Evolutionary conservation across 2,888 invertebrate genomes (phyloP), one percentile per base, ranked within the genome.

Genomic region (Calliopum simillimum): DNA sequence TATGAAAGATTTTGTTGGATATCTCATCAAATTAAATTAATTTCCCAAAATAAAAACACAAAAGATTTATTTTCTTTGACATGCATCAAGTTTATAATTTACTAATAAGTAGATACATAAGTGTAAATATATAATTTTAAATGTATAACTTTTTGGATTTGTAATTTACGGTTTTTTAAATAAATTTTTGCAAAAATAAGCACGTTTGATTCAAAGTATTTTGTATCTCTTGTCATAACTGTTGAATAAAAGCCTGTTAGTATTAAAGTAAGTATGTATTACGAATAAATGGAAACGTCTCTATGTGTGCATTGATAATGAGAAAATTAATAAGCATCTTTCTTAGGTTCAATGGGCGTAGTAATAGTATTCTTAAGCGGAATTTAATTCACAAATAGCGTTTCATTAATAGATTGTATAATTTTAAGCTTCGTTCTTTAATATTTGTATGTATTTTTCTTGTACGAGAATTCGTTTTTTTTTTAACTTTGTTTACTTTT

Each of bases 41-140:
- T n/a, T n/a, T n/a, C n/a, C n/a, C n/a, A n/a, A n/a, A n/a, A 33
- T 33, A 33, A 33, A 33, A 33, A 16, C 25, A 16, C 63, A 1
- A 23, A 2, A 12, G 12, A 41, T 33, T 13, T 23, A 56, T n/a
- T 58, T 58, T 16, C 46, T 47, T 33, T 67, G 46, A 47, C 66
- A 43, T 66, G 66, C 56, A 41, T 23, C 47, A 56, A 55, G 19
- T 23, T 56, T 65, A 65, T 70, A 70, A 71, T 72, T 70, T 70
- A 71, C 64, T 68, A 71, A 68, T 71, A 66, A 66, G 65, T 74
- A 66, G 41, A 71, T 71, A 33, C 33, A 33, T 33, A 69, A 62
- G 66, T 73, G 73, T 73, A 64, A 70, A 71, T 74, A 73, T 71
- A 72, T 65, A 58, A 63, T 53, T 71, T 70, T 33, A 25, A 73